Base-by-base conservation (phyloP, 2,888 invertebrate species). In the Coenonympha glycerion region DNA sequence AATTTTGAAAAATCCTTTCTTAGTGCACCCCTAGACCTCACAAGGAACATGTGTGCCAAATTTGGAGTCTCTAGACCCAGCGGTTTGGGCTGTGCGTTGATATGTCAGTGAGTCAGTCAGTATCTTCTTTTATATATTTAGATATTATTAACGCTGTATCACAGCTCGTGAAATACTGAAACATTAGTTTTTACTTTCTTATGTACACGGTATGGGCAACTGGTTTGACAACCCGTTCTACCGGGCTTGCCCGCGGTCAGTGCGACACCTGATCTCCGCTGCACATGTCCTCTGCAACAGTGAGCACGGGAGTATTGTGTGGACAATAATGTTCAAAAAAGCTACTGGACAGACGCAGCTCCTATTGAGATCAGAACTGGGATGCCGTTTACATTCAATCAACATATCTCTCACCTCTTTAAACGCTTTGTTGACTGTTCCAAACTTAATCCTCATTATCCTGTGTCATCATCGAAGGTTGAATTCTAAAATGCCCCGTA, bases 191-290 rank as follows among this genome's bases (percentile, higher is more conserved):
- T 76, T 78, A 79, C 72, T 76, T 75, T 76, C 69, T 66, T 61
- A 59, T 62, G 67, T 61, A 60, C 61, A 49, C 53, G 63, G 55
- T 56, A 65, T 56, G 60, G 62, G 51, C 65, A 66, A 68, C 69
- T 69, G 69, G 71, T 71, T 73, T 68, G 59, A 60, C 66, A 77
- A 83, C 82, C 70, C 70, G 82, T 84, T 74, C 63, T 62, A 68
- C 64, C 64, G 65, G 71, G 74, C 73, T 77, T 76, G 78, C 59
- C 76, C 76, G 73, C 82, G 81, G 84, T 77, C 81, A 79, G 74
- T 73, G 72, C 76, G 81, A 85, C 85, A 86, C 83, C 85, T 85
- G 86, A 86, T 82, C 80, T 74, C 61, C 60, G 61, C 63, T 71
- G 69, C 81, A 79, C 75, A 80, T 79, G 81, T 69, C 73, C 65